Percentiles rank a stretch among this genome's conserved stretches.
Conservation (phyloP, 2,888 invertebrate species). For the Caenorhabditis parvicauda region DNA sequence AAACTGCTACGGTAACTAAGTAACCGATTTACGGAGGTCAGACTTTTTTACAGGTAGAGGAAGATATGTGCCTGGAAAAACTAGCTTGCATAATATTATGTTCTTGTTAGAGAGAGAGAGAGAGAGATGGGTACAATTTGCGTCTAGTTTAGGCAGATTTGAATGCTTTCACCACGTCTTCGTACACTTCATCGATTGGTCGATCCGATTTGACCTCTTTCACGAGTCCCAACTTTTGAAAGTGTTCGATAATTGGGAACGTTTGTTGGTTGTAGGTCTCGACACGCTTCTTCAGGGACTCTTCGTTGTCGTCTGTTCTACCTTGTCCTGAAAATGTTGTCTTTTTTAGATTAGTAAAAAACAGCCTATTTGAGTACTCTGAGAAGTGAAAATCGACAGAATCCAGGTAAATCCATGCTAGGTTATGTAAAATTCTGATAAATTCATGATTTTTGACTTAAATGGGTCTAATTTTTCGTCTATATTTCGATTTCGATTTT, state of each 20-base stretch:
- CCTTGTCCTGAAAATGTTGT: slow-evolving; percentile 26
- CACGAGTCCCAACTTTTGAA: slow-evolving; percentile 40
- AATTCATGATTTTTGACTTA: no score
- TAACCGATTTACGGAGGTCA: no score
- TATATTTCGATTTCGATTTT: no score
- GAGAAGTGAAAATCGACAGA: no score
- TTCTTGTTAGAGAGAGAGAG: not conserved
- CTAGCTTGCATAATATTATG: slow-evolving; percentile 3
- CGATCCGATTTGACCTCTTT: slow-evolving; percentile 44
- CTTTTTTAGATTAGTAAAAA: not conserved
- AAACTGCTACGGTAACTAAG: no score
- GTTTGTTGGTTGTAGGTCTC: slow-evolving; percentile 59
- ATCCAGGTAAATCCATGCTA: no score
- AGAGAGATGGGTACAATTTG: not conserved
- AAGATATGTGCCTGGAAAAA: no score
- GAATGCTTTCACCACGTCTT: slow-evolving; percentile 21
- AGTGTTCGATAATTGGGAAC: slow-evolving; percentile 63
- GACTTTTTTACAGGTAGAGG: no score
- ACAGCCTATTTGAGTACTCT: not conserved
- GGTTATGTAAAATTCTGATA: no score
- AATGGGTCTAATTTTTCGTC: no score
- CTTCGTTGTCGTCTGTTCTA: slow-evolving; percentile 83
- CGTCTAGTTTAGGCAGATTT: not conserved
- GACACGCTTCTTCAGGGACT: slow-evolving; percentile 78
- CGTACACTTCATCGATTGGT: slow-evolving; percentile 44